These are phyloP conservation scores for Ptilodon capucinus DNA, from an alignment of 2,888 invertebrate genomes.

Conservation along the genomic window DNA sequence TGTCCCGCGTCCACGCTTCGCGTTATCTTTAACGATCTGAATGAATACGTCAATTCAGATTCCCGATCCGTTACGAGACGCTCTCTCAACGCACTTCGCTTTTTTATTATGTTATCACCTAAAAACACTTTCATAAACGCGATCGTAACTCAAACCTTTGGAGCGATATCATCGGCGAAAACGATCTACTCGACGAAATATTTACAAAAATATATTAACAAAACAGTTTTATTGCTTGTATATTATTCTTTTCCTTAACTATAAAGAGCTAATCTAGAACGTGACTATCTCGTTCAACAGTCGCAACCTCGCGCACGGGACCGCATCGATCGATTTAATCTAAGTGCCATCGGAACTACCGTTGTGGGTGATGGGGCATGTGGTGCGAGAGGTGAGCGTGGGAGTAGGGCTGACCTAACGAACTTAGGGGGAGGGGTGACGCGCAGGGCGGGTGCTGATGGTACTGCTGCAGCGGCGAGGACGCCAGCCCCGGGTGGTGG, in stretches of 20 bases:
- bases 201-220: slow-evolving; percentile 72
- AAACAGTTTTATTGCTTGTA: slow-evolving; percentile 63
- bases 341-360: slow-evolving; percentile 84
- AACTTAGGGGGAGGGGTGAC: slow-evolving; percentile 86
- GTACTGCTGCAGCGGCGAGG: slow-evolving; percentile 86
- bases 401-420: slow-evolving; percentile 76
- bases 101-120: slow-evolving; percentile 46
- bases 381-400: slow-evolving; percentile 84
- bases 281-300: slow-evolving; percentile 69
- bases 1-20: slow-evolving; percentile 41
- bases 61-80: slow-evolving; percentile 47
- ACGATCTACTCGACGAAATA: slow-evolving; percentile 53
- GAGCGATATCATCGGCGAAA: slow-evolving; percentile 46
- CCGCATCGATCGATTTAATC: slow-evolving; percentile 46
- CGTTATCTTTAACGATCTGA: slow-evolving; percentile 52
- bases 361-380: slow-evolving; percentile 91
- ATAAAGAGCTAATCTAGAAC: slow-evolving; percentile 65
- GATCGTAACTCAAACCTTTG: slow-evolving; percentile 55
- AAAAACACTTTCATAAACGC: slow-evolving; percentile 46
- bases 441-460: slow-evolving; percentile 89
- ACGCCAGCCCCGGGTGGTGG: slow-evolving; percentile 84
- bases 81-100: slow-evolving; percentile 33
- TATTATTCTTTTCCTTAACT: slow-evolving; percentile 64
- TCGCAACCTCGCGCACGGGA: slow-evolving; percentile 39
- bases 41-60: slow-evolving; percentile 64